These are phyloP conservation scores for Timema cristinae DNA, from an alignment of 2,888 invertebrate species.

Conservation along the genomic window DNA sequence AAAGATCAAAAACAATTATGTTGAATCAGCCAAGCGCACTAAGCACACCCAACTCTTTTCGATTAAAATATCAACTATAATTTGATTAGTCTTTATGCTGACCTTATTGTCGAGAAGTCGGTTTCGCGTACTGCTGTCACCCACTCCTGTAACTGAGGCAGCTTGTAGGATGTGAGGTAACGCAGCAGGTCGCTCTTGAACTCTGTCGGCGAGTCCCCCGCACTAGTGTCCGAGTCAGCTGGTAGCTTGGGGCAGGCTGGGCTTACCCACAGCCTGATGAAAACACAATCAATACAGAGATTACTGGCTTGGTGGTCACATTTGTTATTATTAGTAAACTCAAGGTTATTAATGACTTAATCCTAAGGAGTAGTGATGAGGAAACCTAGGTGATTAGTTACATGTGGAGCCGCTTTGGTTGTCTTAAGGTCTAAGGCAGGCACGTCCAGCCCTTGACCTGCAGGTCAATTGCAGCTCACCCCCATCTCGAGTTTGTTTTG, in stretches of 20 bases:
- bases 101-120: conserved; percentile 83
- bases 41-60: conserved; percentile 10
- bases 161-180: conserved; percentile 72
- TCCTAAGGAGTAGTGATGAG: too few relatives aligned
- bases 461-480: too few relatives aligned
- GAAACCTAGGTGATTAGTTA: too few relatives aligned
- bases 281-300: too few relatives aligned
- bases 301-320: too few relatives aligned
- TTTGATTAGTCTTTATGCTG: conserved; percentile 37
- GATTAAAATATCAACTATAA: not conserved
- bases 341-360: too few relatives aligned
- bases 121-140: conserved; percentile 65
- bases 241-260: conserved; percentile 67
- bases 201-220: conserved; percentile 76
- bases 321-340: too few relatives aligned
- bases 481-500: too few relatives aligned
- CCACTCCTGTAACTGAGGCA: conserved; percentile 66
- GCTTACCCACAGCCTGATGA: conserved; percentile 78
- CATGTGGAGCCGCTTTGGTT: too few relatives aligned
- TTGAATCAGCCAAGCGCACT: conserved; percentile 19
- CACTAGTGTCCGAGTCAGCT: conserved; percentile 47
- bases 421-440: too few relatives aligned
- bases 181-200: conserved; percentile 75
- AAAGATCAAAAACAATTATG: conserved; percentile 16
- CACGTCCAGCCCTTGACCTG: too few relatives aligned